Percentiles rank a stretch among this genome's conserved stretches.
Conservation (phyloP, 2,113 vertebrate genomes). For the Vombatus ursinus region DNA sequence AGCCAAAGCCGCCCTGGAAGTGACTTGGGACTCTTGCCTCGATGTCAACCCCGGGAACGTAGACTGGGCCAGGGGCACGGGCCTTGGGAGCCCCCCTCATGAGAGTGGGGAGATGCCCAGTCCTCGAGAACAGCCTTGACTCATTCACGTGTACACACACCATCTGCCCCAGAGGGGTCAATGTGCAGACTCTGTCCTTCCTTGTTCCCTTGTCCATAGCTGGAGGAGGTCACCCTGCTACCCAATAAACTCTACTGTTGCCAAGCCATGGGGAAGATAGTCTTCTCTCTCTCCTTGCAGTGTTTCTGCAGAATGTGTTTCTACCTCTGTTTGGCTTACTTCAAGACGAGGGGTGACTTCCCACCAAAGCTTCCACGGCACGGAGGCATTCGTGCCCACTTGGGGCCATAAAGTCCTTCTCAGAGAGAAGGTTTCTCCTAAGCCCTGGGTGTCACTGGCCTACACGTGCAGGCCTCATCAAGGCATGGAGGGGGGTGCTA, state of each 20-base stretch:
- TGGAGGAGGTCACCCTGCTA: not conserved
- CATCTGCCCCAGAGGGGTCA: not conserved
- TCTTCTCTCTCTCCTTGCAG: not conserved
- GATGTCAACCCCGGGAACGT: not conserved
- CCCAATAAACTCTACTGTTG: not conserved
- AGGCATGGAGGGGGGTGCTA: not conserved
- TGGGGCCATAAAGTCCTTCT: not conserved
- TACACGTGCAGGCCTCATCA: not conserved
- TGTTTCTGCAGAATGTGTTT: not conserved
- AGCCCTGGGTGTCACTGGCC: not conserved
- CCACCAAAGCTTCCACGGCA: not conserved
- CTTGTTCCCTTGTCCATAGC: not conserved
- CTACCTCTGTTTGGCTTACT: not conserved
- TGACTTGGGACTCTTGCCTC: constrained; percentile 53
- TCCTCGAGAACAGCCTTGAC: not conserved
- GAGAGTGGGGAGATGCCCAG: not conserved
- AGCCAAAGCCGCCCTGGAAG: constrained; percentile 82
- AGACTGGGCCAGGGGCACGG: not conserved
- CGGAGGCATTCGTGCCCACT: not conserved
- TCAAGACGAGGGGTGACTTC: not conserved
- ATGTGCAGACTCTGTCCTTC: not conserved
- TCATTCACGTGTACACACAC: not conserved
- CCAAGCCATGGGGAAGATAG: not conserved
- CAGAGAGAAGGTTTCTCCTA: not conserved
- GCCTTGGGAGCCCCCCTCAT: not conserved